Percentiles rank a stretch among this genome's conserved stretches.
These are phyloP conservation scores for Ganaspis sp. DNA, from an alignment of 1,140 invertebrate genomes.

Conservation along the genomic window DNA sequence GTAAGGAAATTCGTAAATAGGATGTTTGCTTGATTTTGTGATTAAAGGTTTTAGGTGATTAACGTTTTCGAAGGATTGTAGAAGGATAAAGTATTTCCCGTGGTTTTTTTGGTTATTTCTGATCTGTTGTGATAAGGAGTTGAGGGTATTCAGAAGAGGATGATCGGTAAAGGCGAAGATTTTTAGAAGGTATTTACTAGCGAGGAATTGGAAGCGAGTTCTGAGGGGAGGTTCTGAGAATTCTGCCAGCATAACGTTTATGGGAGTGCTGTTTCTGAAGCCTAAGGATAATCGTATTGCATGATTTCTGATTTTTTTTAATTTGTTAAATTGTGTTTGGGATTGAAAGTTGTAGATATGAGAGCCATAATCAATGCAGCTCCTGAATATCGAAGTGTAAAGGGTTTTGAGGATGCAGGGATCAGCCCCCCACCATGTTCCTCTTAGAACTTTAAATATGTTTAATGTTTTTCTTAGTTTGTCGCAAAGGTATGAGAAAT, in stretches of 20 bases:
- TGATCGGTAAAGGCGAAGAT: too few relatives aligned
- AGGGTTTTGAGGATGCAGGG: slow-evolving; percentile 35
- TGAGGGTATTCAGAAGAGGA: too few relatives aligned
- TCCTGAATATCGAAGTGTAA: slow-evolving; percentile 43
- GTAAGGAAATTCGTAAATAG: too few relatives aligned
- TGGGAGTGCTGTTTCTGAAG: slow-evolving; percentile 38
- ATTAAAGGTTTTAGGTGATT: too few relatives aligned
- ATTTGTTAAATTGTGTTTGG: not conserved
- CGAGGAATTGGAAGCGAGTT: too few relatives aligned
- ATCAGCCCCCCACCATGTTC: slow-evolving; percentile 48
- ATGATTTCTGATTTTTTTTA: slow-evolving; percentile 45
- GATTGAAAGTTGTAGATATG: slow-evolving; percentile 21
- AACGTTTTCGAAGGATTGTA: too few relatives aligned
- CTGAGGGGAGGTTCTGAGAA: not conserved
- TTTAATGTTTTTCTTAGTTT: slow-evolving; percentile 39
- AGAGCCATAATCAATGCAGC: slow-evolving; percentile 46
- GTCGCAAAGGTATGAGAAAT: slow-evolving; percentile 32
- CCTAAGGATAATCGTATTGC: slow-evolving; percentile 36
- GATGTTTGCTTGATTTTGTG: too few relatives aligned
- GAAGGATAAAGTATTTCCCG: too few relatives aligned
- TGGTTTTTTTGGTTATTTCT: too few relatives aligned
- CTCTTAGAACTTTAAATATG: slow-evolving; percentile 44
- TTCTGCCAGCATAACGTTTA: slow-evolving; percentile 39
- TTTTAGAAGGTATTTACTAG: too few relatives aligned
- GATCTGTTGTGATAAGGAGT: too few relatives aligned